phyloP scores from a whole-genome alignment of 2,113 vertebrate genomes.

The Ploceus nigricollis region DNA sequence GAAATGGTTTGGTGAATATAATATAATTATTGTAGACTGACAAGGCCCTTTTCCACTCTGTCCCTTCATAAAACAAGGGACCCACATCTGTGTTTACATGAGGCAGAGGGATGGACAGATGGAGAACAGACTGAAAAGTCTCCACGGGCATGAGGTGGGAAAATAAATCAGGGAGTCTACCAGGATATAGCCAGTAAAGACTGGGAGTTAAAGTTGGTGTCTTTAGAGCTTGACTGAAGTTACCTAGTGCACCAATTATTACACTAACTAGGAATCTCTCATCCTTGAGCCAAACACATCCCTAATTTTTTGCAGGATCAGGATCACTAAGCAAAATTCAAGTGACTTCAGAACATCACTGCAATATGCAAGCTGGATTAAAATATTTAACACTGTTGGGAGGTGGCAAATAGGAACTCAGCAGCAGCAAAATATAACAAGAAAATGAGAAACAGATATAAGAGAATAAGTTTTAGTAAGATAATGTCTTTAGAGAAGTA shows the following conservation, averaged over 20 bases:
- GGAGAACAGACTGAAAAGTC: neutral
- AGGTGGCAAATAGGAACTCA: neutral
- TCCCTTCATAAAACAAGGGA: neutral
- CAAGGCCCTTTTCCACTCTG: neutral
- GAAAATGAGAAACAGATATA: neutral
- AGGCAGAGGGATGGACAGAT: neutral
- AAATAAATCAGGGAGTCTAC: neutral
- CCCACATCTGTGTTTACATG: neutral
- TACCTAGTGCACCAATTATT: neutral
- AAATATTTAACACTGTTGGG: neutral
- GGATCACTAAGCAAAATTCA: neutral
- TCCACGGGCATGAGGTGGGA: neutral
- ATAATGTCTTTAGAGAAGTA: neutral
- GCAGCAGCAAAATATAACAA: neutral
- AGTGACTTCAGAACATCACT: neutral
- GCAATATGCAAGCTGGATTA: neutral
- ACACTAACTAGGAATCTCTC: neutral
- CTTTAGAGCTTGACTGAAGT: neutral
- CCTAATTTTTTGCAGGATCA: neutral
- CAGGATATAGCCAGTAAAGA: neutral
- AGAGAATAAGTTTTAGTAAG: neutral
- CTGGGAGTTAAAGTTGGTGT: neutral
- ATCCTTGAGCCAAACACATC: neutral
- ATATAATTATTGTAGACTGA: neutral
- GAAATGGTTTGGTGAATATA: neutral